Conservation (phyloP, 2,113 vertebrate species). For the Lophius piscatorius region DNA sequence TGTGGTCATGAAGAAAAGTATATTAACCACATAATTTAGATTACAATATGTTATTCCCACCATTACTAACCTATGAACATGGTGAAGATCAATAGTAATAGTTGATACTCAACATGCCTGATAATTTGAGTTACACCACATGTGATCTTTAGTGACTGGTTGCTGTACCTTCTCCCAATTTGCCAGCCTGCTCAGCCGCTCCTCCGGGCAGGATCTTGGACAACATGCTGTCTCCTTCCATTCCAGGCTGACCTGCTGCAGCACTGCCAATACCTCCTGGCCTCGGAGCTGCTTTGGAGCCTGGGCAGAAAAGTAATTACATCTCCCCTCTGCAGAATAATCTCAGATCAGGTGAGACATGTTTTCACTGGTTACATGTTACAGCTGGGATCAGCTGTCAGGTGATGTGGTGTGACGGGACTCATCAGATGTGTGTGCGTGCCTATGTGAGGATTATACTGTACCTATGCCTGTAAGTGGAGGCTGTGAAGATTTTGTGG, state of each 20-base stretch:
- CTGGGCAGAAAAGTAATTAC: slow-evolving; percentile 64
- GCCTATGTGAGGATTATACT: slow-evolving; percentile 1
- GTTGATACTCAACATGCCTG: background rate
- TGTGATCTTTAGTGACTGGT: background rate
- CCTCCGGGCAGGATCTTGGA: slow-evolving; percentile 95
- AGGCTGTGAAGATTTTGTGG: slow-evolving; percentile 83
- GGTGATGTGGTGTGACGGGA: slow-evolving; percentile 1
- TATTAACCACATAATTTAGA: no score
- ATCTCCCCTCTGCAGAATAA: slow-evolving; percentile 42
- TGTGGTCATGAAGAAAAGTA: background rate
- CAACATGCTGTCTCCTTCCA: slow-evolving; percentile 89
- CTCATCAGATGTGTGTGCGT: slow-evolving; percentile 15
- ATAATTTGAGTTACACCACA: background rate
- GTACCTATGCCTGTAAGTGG: slow-evolving; percentile 89
- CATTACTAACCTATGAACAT: background rate
- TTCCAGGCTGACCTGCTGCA: slow-evolving; percentile 82
- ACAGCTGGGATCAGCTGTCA: slow-evolving; percentile 13
- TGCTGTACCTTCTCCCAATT: slow-evolving; percentile 94
- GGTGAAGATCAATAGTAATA: background rate
- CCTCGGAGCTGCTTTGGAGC: slow-evolving; percentile 82
- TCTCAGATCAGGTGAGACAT: slow-evolving; percentile 37
- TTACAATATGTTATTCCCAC: no score
- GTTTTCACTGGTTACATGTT: slow-evolving; percentile 27
- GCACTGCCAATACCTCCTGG: slow-evolving; percentile 81
- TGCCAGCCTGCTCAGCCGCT: slow-evolving; percentile 96